A percentile compares a stretch with the other conserved stretches of the same genome.
These are phyloP conservation scores for Drosophila percnosoma DNA, from an alignment of 2,888 invertebrate genomes.

Conservation along the genomic window DNA sequence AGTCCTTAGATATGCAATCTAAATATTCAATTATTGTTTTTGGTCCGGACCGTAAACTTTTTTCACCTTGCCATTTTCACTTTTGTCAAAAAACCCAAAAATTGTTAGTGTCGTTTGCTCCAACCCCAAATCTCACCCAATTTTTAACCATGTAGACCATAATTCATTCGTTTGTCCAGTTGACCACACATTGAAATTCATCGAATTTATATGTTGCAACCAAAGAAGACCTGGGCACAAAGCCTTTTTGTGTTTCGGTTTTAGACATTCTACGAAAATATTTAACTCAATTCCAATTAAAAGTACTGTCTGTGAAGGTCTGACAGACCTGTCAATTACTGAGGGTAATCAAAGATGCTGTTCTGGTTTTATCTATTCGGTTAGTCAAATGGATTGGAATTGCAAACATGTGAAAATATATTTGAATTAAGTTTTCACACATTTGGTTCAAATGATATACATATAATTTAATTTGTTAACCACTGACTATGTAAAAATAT, in stretches of 20 bases:
- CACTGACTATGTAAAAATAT: neutral
- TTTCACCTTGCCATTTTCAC: neutral
- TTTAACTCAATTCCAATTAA: slow-evolving; percentile 6
- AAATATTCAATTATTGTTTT: slow-evolving; percentile 62
- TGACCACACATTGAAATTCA: slow-evolving; percentile 38
- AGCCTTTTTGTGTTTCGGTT: slow-evolving; percentile 17
- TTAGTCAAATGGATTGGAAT: slow-evolving; percentile 22
- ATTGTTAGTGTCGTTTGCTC: slow-evolving; percentile 2
- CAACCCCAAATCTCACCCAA: neutral
- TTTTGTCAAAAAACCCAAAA: slow-evolving; percentile 9
- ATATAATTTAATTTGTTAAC: neutral
- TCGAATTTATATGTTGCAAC: slow-evolving; percentile 25
- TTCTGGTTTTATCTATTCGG: slow-evolving; percentile 11
- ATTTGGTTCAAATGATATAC: neutral
- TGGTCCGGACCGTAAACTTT: neutral
- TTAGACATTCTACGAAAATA: slow-evolving; percentile 3
- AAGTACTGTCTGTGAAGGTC: slow-evolving; percentile 6
- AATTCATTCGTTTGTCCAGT: slow-evolving; percentile 35
- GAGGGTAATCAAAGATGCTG: neutral
- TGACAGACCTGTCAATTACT: slow-evolving; percentile 19
- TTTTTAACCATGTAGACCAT: slow-evolving; percentile 5
- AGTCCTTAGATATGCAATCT: slow-evolving; percentile 9
- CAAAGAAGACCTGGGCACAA: neutral
- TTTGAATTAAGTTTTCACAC: neutral
- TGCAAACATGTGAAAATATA: neutral